A percentile compares a stretch with the other conserved stretches of the same genome.
phyloP scores from a whole-genome alignment of 2,113 vertebrate genomes.

The Antechinus stuartii region DNA sequence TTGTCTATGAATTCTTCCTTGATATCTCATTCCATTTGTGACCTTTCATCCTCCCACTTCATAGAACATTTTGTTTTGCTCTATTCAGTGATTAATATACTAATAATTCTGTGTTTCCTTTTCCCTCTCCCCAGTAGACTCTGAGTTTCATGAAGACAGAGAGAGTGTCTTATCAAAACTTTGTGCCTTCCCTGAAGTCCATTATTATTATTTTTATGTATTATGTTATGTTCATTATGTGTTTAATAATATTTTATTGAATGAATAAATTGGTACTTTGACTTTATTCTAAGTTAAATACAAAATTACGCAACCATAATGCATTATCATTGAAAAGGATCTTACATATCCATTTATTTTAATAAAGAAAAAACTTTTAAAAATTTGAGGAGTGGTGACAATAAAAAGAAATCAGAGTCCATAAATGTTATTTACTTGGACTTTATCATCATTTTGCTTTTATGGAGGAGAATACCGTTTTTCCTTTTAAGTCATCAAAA shows the following conservation, averaged over 20 bases:
- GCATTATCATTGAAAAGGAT: neutral
- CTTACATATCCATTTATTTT: neutral
- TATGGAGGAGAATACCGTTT: neutral
- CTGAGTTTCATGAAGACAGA: neutral
- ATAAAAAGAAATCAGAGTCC: neutral
- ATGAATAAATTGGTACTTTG: neutral
- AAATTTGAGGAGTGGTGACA: neutral
- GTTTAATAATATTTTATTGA: neutral
- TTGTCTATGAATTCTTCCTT: neutral
- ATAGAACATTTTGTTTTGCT: neutral
- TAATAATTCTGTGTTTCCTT: neutral
- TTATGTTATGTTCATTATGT: neutral
- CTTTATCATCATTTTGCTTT: constrained; percentile 20
- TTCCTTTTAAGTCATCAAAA: constrained; percentile 29
- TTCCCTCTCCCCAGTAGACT: neutral
- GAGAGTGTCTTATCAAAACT: neutral
- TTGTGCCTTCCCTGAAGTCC: neutral
- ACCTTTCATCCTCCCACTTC: neutral
- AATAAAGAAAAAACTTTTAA: neutral
- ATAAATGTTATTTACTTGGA: neutral
- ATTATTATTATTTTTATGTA: neutral
- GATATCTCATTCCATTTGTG: neutral
- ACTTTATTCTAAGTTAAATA: neutral
- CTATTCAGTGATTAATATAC: neutral
- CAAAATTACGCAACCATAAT: neutral